A percentile compares a stretch with the other conserved stretches of the same genome.
Evolutionary conservation across 53 echinoderm and acorn worm genomes (phyloP).

Genomic region (Hippasteria phrygiana): DNA sequence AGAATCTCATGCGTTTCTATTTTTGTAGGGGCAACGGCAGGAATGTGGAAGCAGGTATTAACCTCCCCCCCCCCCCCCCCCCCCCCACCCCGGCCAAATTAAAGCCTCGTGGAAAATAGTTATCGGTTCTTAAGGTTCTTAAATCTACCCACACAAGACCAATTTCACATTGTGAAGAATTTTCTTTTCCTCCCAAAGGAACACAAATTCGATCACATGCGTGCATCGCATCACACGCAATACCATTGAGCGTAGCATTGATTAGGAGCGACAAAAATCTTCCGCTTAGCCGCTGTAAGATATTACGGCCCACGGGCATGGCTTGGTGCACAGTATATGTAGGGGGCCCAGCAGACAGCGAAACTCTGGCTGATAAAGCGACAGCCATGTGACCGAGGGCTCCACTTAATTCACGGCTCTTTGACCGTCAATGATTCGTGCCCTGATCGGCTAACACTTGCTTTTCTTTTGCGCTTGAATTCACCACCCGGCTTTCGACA

Average conservation of each 20-base stretch:
- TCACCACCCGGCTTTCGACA: conserved; percentile 16
- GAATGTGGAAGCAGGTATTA: too few species aligned
- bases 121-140: too few species aligned
- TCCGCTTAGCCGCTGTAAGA: conserved; percentile 52
- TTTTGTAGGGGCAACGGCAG: too few species aligned
- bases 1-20: too few species aligned
- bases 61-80: too few species aligned
- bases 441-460: neutral
- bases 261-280: conserved; percentile 45
- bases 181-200: neutral
- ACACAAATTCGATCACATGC: conserved; percentile 13
- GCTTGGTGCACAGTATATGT: neutral
- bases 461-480: neutral
- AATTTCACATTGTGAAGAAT: neutral
- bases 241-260: conserved; percentile 29
- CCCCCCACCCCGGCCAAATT: too few species aligned
- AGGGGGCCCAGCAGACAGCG: neutral
- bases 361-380: conserved; percentile 1
- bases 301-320: conserved; percentile 21
- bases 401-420: neutral
- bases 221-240: conserved; percentile 31
- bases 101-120: too few species aligned
- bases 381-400: conserved; percentile 39
- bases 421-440: conserved; percentile 27
- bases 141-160: neutral